Conservation (phyloP, 2,797 vertebrate species). For the Vireo griseus region DNA sequence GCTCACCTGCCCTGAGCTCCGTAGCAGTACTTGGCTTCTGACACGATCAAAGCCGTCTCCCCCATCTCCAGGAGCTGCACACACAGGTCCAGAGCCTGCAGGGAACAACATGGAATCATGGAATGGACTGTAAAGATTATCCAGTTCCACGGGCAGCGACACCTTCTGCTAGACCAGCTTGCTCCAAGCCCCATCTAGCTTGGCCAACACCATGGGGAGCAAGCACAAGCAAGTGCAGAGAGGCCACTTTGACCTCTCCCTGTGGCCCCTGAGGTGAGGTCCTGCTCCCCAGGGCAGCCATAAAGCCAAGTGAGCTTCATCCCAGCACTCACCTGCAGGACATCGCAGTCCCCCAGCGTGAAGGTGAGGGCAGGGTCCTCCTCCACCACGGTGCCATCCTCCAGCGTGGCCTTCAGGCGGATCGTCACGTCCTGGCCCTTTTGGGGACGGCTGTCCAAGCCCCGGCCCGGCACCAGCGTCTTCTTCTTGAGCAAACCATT, state of each 20-base stretch:
- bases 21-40: conserved; percentile 89
- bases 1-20: conserved; percentile 87
- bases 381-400: conserved; percentile 77
- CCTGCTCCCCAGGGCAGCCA: accelerated
- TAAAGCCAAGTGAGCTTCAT: accelerated
- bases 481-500: conserved; percentile 88
- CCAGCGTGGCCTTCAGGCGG: conserved; percentile 78
- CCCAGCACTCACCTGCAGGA: conserved; percentile 84
- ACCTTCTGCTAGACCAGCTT: accelerated
- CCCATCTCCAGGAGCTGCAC: conserved; percentile 89
- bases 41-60: conserved; percentile 84
- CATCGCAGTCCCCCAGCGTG: conserved; percentile 90
- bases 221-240: accelerated
- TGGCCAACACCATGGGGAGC: accelerated
- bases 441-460: conserved; percentile 78
- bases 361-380: conserved; percentile 81
- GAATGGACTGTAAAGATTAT: too few relatives aligned
- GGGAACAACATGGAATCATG: accelerated
- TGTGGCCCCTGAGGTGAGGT: accelerated
- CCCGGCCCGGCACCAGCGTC: conserved; percentile 79
- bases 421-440: conserved; percentile 91
- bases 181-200: neutral
- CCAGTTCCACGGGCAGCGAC: neutral
- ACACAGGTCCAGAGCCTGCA: conserved; percentile 89
- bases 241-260: accelerated